These are phyloP conservation scores for Alviniconcha marisindica DNA, from an alignment of 1,140 invertebrate genomes.

Conservation along the genomic window DNA sequence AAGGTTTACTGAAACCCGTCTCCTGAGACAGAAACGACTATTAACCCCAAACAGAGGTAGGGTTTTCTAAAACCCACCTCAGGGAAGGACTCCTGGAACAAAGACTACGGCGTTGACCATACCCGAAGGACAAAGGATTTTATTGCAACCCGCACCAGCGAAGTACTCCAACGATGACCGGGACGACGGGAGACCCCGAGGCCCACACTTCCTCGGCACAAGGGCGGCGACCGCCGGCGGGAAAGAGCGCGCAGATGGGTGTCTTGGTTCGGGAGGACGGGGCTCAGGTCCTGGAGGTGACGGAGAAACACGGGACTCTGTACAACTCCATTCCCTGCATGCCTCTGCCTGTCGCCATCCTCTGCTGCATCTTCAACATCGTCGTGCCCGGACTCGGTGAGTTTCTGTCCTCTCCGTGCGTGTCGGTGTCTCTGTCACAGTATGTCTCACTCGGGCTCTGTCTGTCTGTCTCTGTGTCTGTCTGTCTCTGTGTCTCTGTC, in stretches of 20 bases:
- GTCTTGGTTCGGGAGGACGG: slow-evolving; percentile 44
- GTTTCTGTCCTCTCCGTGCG: neutral
- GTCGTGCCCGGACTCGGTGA: slow-evolving; percentile 77
- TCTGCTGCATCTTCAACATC: slow-evolving; percentile 77
- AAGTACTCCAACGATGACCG: slow-evolving; percentile 3
- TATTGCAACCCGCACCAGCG: too few species aligned
- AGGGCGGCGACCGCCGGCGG: slow-evolving; percentile 19
- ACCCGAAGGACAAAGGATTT: too few species aligned
- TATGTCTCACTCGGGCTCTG: neutral
- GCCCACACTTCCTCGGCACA: slow-evolving; percentile 24
- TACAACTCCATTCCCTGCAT: slow-evolving; percentile 78
- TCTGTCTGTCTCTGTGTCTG: neutral
- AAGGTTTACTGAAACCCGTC: too few species aligned
- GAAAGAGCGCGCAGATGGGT: slow-evolving; percentile 14
- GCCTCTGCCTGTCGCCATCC: slow-evolving; percentile 76
- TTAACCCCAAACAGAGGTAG: too few species aligned
- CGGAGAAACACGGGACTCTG: slow-evolving; percentile 77
- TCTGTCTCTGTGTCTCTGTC: neutral
- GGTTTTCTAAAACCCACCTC: too few species aligned
- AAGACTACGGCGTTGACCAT: too few species aligned
- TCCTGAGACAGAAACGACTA: too few species aligned
- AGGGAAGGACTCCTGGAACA: too few species aligned
- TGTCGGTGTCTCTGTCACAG: neutral
- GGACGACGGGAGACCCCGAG: neutral
- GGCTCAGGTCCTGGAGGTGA: slow-evolving; percentile 74